These are phyloP conservation scores for Frankliniella fusca DNA, from an alignment of 2,888 invertebrate species.

Conservation along the genomic window DNA sequence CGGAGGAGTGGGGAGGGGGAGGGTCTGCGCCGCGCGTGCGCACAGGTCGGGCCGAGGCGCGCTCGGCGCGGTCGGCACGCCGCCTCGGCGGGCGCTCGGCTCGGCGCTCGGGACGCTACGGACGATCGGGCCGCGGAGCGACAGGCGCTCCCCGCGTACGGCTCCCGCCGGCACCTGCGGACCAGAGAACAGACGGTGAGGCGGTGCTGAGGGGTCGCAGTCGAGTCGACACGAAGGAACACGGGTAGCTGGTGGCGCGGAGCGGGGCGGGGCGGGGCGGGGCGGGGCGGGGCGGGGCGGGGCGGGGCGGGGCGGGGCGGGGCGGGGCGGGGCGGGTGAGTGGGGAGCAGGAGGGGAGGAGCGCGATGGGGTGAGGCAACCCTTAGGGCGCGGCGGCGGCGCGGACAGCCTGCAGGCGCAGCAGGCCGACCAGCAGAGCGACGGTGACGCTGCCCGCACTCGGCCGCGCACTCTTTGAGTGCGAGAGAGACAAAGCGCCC, in stretches of 20 bases:
- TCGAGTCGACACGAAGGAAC: not conserved
- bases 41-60: not conserved
- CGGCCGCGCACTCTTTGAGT: too few species aligned
- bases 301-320: not conserved
- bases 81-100: not conserved
- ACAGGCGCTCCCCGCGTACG: constrained; percentile 10
- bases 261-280: not conserved
- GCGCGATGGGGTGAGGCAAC: too few species aligned
- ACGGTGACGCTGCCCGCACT: too few species aligned
- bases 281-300: not conserved
- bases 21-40: constrained; percentile 34
- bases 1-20: constrained; percentile 32
- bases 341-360: too few species aligned
- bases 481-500: too few species aligned
- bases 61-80: constrained; percentile 1
- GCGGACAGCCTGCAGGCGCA: too few species aligned
- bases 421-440: too few species aligned
- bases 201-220: not conserved
- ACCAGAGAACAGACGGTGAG: not conserved
- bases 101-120: not conserved
- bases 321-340: not conserved
- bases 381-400: too few species aligned
- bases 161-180: not conserved
- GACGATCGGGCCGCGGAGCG: not conserved
- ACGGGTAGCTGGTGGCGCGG: not conserved